Evolutionary conservation across 2,113 vertebrate species (phyloP).

Genomic region (Camelus bactrianus): DNA sequence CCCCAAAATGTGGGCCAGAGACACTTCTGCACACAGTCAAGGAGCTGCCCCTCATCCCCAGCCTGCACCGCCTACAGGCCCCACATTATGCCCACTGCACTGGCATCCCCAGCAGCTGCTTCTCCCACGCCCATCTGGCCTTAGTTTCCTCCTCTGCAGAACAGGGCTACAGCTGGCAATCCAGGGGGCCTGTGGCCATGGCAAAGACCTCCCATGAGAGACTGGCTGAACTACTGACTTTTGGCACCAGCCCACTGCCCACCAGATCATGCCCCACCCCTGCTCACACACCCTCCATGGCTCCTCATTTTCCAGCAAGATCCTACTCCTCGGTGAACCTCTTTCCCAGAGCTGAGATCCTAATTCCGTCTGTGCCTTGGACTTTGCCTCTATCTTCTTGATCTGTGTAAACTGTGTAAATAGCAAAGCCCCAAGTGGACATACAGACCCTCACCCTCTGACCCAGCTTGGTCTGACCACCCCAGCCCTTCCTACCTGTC

Average conservation of each 20-base stretch:
- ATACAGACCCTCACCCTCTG: neutral
- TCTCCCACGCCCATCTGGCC: neutral
- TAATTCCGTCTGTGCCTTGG: neutral
- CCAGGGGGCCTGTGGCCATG: neutral
- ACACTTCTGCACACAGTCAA: neutral
- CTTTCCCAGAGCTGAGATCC: neutral
- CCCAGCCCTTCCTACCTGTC: neutral
- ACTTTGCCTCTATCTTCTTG: neutral
- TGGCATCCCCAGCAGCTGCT: neutral
- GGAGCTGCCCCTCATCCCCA: neutral
- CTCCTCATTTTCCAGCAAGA: neutral
- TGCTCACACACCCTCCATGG: neutral
- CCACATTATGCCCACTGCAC: neutral
- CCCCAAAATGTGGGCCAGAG: rapidly evolving
- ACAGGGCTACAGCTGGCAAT: neutral
- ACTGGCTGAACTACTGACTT: neutral
- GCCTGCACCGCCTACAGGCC: neutral
- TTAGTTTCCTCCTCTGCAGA: neutral
- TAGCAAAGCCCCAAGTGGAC: neutral
- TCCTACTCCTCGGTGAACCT: neutral
- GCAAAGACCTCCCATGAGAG: neutral
- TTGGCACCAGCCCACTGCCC: neutral
- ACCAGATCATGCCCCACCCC: neutral
- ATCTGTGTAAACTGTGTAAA: neutral
- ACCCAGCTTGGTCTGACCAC: neutral